These are phyloP conservation scores for Nyctibius grandis DNA, from an alignment of 2,797 vertebrate genomes.

Conservation along the genomic window DNA sequence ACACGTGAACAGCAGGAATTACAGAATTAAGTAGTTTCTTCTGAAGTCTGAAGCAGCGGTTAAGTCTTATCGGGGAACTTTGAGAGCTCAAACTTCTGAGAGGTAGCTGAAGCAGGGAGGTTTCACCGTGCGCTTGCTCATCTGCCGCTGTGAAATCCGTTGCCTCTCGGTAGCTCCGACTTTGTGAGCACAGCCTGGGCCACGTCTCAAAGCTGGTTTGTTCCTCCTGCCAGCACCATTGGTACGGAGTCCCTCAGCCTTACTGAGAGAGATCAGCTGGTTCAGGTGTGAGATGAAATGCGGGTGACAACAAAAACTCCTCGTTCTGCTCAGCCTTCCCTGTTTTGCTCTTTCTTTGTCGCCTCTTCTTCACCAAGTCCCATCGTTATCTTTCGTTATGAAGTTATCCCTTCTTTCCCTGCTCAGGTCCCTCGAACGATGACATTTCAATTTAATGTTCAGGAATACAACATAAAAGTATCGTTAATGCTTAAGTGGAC, in stretches of 20 bases:
- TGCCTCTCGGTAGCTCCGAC: not conserved
- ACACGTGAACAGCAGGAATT: accelerated
- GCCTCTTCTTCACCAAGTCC: accelerated
- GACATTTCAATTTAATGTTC: accelerated
- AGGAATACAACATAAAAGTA: not conserved
- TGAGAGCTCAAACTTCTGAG: not conserved
- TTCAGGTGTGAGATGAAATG: not conserved
- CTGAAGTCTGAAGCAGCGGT: accelerated
- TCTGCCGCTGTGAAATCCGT: not conserved
- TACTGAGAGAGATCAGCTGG: accelerated
- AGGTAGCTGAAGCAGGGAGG: not conserved
- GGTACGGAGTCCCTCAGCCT: not conserved
- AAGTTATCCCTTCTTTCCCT: not conserved
- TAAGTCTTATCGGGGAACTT: accelerated
- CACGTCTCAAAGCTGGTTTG: not conserved
- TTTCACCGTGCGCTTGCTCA: not conserved
- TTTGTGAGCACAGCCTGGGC: not conserved
- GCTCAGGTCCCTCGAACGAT: not conserved
- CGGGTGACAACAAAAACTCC: not conserved
- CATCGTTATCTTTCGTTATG: accelerated
- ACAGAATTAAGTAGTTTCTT: not conserved
- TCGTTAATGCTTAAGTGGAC: accelerated
- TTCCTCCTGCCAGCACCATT: not conserved
- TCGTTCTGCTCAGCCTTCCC: not conserved
- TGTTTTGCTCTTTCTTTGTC: accelerated